A percentile compares a stretch with the other conserved stretches of the same genome.
Evolutionary conservation across 2,797 vertebrate species (phyloP).

Genomic region (Tiaroga cobitis): DNA sequence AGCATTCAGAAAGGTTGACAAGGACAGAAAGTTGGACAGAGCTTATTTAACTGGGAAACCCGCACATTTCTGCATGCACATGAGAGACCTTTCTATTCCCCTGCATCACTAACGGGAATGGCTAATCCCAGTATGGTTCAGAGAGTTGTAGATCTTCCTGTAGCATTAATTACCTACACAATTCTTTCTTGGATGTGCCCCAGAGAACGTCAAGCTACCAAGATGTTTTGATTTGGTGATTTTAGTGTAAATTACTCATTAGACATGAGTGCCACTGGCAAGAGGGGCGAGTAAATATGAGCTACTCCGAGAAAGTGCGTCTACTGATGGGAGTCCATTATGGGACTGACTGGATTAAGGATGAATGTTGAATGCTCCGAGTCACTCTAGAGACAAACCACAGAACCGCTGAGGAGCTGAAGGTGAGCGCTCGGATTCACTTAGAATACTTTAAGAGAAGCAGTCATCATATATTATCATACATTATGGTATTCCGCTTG

Average conservation of each 20-base stretch:
- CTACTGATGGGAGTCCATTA: slow-evolving; percentile 48
- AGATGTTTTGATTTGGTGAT: slow-evolving; percentile 48
- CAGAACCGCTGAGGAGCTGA: slow-evolving; percentile 29
- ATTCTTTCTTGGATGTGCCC: slow-evolving; percentile 55
- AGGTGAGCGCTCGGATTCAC: slow-evolving; percentile 27
- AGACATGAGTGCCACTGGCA: slow-evolving; percentile 44
- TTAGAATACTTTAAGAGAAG: slow-evolving; percentile 34
- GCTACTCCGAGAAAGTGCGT: slow-evolving; percentile 13
- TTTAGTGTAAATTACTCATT: slow-evolving; percentile 55
- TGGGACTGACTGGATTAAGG: slow-evolving; percentile 45
- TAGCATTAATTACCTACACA: slow-evolving; percentile 70
- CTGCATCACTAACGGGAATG: slow-evolving; percentile 74
- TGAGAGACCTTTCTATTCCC: slow-evolving; percentile 60
- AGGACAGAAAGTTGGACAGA: slow-evolving; percentile 76
- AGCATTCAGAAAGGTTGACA: slow-evolving; percentile 77
- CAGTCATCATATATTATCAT: slow-evolving; percentile 50
- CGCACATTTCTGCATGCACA: slow-evolving; percentile 60
- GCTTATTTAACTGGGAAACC: slow-evolving; percentile 72
- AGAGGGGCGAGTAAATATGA: slow-evolving; percentile 47
- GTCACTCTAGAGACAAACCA: slow-evolving; percentile 47
- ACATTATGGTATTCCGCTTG: slow-evolving; percentile 21
- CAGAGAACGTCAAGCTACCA: slow-evolving; percentile 24
- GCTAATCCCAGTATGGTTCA: slow-evolving; percentile 63
- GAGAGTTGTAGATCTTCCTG: slow-evolving; percentile 63
- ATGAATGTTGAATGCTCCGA: slow-evolving; percentile 42